Evolutionary conservation across 2,113 vertebrate genomes (phyloP), one percentile per base, ranked within the genome.

Genomic region (Cryptotis parvus): DNA sequence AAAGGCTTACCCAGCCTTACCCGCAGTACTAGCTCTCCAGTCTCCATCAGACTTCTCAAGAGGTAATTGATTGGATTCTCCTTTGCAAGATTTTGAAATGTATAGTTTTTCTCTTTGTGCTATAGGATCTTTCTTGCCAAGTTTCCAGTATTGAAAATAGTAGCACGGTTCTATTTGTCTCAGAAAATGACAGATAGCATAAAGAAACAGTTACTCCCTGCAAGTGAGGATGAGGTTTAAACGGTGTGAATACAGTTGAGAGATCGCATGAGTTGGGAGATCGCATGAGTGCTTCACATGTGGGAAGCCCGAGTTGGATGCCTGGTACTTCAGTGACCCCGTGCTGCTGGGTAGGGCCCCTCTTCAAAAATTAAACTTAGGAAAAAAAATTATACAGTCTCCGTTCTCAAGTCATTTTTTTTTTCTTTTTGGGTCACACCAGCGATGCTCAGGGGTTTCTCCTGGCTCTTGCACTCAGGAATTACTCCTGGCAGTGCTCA

Each of bases 191-290:
- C 4, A 63, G 75, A 27, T 70, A 52, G 73, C 0, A 1, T 35
- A 76, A 88, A 90, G 20, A 35, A 78, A 58, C 33, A 41, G 1
- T 88, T 92, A 63, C 29, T 82, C 29, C 35, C 76, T 18, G 2
- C 73, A 75, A 92, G 73, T 10, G 43, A 77, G 43, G 58, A 7
- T 77, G 52, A 41, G 22, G 7, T 87, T 90, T 94, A 68, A 88
- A 77, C 84, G 45, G 63, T 95, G 81, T 66, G 88, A 58, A 73
- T 43, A 33, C 3, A 16, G 16, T 20, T 20, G 55, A 20, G 20
- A 55, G 55, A 24, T 58, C 6, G 4, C 20, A 49, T 80, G 43
- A 0, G 2, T 20, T 20, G 55, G 55, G 20, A 55, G 55, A 24
- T 58, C 6, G 4, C 20, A 49, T 14, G 14, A 49, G 9, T 58